These are phyloP conservation scores for Agapornis roseicollis DNA, from an alignment of 2,113 vertebrate genomes.

Conservation along the genomic window DNA sequence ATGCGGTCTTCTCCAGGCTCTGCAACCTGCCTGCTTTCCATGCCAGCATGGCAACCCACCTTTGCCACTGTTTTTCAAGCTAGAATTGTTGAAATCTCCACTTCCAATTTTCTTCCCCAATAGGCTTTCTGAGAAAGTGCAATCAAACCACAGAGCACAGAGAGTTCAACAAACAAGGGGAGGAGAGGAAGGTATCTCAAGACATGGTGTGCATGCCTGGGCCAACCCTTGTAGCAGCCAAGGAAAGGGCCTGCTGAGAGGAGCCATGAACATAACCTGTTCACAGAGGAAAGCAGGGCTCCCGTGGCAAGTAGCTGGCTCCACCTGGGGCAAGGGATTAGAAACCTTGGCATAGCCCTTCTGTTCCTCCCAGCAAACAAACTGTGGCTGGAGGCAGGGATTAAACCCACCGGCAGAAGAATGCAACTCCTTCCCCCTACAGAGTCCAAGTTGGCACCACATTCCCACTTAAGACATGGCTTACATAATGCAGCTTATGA, in stretches of 20 bases:
- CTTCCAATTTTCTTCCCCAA: background rate
- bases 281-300: background rate
- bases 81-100: background rate
- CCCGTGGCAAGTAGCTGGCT: background rate
- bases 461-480: conserved; percentile 32
- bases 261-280: background rate
- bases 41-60: background rate
- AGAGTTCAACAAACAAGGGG: background rate
- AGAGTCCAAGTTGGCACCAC: conserved; percentile 44
- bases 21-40: background rate
- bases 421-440: conserved; percentile 36
- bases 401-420: conserved; percentile 41
- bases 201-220: background rate
- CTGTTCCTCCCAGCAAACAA: background rate
- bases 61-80: background rate
- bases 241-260: background rate
- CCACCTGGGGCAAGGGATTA: conserved; percentile 32
- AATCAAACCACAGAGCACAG: background rate
- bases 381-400: conserved; percentile 46
- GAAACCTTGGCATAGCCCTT: background rate
- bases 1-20: accelerated
- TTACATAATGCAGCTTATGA: conserved; percentile 70
- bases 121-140: background rate
- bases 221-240: background rate
- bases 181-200: background rate